Evolutionary conservation across 2,888 invertebrate genomes (phyloP).

Genomic region (Netelia inedita): DNA sequence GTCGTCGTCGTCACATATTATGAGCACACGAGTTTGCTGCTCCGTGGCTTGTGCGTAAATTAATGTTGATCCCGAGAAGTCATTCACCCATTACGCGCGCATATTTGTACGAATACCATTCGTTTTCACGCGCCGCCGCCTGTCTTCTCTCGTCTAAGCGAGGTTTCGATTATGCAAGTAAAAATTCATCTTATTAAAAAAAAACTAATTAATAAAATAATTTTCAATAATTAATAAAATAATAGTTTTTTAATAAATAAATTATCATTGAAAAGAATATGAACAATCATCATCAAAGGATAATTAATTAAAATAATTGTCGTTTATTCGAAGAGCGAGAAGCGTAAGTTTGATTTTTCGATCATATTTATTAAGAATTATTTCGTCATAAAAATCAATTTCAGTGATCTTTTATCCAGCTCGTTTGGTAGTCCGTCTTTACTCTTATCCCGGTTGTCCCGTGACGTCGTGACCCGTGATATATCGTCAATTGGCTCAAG

Average conservation of each 20-base stretch:
- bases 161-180: constrained; percentile 27
- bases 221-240: not conserved
- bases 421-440: constrained; percentile 36
- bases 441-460: constrained; percentile 37
- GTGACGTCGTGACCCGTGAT: constrained; percentile 58
- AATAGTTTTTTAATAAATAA: no score
- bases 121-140: not conserved
- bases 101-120: constrained; percentile 14
- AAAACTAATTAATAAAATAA: no score
- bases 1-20: constrained; percentile 47
- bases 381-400: constrained; percentile 8
- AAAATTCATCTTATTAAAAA: not conserved
- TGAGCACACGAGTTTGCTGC: constrained; percentile 37
- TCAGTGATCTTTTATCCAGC: not conserved
- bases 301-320: not conserved
- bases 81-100: constrained; percentile 77
- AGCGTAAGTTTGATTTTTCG: not conserved
- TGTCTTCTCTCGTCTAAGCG: not conserved
- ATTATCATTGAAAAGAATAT: not conserved
- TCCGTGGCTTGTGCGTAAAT: constrained; percentile 69
- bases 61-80: constrained; percentile 74
- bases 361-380: not conserved
- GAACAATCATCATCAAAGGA: not conserved
- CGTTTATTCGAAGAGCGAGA: not conserved
- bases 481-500: constrained; percentile 76